These are phyloP conservation scores for Bunonema sp. DNA, from an alignment of 2,888 invertebrate genomes.

Conservation along the genomic window DNA sequence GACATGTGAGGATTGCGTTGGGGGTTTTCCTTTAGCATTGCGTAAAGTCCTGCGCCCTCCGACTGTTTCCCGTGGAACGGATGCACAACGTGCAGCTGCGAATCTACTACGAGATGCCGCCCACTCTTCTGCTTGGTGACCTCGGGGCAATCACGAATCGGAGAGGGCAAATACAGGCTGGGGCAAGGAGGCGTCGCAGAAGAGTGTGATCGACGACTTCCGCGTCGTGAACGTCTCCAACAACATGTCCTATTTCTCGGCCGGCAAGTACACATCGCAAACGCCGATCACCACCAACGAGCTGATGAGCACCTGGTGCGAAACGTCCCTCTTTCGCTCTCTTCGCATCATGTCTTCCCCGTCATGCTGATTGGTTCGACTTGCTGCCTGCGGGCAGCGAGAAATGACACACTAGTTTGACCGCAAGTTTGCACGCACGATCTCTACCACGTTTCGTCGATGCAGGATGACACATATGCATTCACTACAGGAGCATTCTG, in stretches of 20 bases:
- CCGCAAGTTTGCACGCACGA: no score
- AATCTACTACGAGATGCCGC: slow-evolving; percentile 7
- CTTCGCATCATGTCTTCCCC: no score
- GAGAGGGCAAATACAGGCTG: slow-evolving; percentile 10
- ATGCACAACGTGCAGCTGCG: slow-evolving; percentile 11
- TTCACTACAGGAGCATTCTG: slow-evolving; percentile 8
- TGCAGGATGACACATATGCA: no score
- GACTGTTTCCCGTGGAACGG: slow-evolving; percentile 8
- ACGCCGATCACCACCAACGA: slow-evolving; percentile 15
- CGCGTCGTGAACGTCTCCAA: slow-evolving; percentile 15
- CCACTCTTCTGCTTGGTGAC: slow-evolving; percentile 11
- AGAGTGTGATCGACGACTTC: slow-evolving; percentile 27
- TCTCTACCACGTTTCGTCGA: no score
- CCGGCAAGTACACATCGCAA: slow-evolving; percentile 7
- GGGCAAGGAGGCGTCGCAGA: slow-evolving; percentile 21
- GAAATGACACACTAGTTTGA: no score
- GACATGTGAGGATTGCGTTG: slow-evolving; percentile 6
- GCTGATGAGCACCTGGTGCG: slow-evolving; percentile 11
- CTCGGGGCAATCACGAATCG: neutral
- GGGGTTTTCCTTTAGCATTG: neutral
- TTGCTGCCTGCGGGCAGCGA: no score
- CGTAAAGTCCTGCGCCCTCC: slow-evolving; percentile 1
- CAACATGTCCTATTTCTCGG: slow-evolving; percentile 16
- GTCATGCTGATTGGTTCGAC: no score
- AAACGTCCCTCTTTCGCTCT: no score